Evolutionary conservation across 2,113 vertebrate species (phyloP).

Genomic region (Gracilinanus agilis): DNA sequence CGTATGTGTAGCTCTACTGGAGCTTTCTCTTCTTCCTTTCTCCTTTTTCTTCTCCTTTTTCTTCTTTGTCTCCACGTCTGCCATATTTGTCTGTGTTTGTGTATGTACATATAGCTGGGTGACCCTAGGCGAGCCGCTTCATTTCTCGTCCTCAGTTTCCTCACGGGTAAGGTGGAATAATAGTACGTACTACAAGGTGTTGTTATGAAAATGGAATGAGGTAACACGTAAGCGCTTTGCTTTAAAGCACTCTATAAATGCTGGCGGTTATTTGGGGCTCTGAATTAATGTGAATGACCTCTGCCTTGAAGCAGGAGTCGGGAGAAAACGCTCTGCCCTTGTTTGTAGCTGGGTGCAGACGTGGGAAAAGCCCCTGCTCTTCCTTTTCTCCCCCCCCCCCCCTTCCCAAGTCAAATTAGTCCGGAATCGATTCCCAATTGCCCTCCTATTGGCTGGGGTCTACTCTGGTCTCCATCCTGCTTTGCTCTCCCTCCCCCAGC

Average conservation of each 20-base stretch:
- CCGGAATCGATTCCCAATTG: background rate
- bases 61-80: background rate
- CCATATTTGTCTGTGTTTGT: background rate
- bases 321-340: background rate
- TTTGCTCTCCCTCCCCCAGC: background rate
- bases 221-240: background rate
- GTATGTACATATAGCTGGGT: no score
- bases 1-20: background rate
- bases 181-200: background rate
- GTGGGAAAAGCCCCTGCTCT: background rate
- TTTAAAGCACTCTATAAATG: background rate
- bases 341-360: background rate
- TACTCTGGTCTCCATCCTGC: background rate
- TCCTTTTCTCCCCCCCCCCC: no score
- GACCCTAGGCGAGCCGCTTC: background rate
- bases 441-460: background rate
- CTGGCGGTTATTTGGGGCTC: background rate
- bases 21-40: background rate
- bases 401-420: background rate
- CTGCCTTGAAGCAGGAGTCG: background rate
- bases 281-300: background rate
- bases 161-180: background rate
- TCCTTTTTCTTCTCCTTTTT: background rate
- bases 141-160: background rate
- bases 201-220: background rate